Evolutionary conservation across 30 jellyfish, hydroid and myxozoan species (phyloP), one percentile per base, ranked within the genome.

Genomic region (Morbakka virulenta): DNA sequence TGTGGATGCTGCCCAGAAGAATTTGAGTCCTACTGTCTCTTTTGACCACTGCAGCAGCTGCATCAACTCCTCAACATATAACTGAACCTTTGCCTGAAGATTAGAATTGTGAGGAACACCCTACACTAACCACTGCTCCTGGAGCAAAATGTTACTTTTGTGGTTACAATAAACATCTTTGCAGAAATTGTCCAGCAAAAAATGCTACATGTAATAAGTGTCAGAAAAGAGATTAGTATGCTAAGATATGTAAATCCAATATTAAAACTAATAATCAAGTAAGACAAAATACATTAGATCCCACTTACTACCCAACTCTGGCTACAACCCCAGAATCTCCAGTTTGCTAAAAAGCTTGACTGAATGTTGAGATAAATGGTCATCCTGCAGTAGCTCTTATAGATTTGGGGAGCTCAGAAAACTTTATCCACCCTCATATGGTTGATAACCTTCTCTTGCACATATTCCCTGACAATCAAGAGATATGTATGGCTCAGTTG

Each of bases 181-280:
- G 86, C 26, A 35, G 73, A 41, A 28, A 69, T 21, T 69, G 79
- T 69, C 93, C 89, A 9, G 95, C 95, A 72, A 74, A 82, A 52
- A 82, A 74, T 53, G 50, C n/a, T n/a, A n/a, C n/a, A n/a, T n/a
- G n/a, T n/a, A n/a, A n/a, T n/a, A n/a, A n/a, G n/a, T n/a, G 74
- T 4, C n/a, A n/a, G n/a, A n/a, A n/a, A n/a, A n/a, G n/a, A n/a
- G n/a, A n/a, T n/a, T n/a, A n/a, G n/a, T n/a, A n/a, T n/a, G n/a
- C n/a, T n/a, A n/a, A n/a, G n/a, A n/a, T n/a, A n/a, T n/a, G n/a
- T n/a, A n/a, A n/a, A n/a, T n/a, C n/a, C n/a, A n/a, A n/a, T n/a
- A n/a, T n/a, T n/a, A n/a, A n/a, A n/a, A n/a, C n/a, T n/a, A n/a
- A n/a, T n/a, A n/a, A n/a, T n/a, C n/a, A n/a, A n/a, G n/a, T n/a